A percentile compares a stretch with the other conserved stretches of the same genome.
Evolutionary conservation across 2,888 invertebrate species (phyloP).

Genomic region (Drosophila tanythrix): DNA sequence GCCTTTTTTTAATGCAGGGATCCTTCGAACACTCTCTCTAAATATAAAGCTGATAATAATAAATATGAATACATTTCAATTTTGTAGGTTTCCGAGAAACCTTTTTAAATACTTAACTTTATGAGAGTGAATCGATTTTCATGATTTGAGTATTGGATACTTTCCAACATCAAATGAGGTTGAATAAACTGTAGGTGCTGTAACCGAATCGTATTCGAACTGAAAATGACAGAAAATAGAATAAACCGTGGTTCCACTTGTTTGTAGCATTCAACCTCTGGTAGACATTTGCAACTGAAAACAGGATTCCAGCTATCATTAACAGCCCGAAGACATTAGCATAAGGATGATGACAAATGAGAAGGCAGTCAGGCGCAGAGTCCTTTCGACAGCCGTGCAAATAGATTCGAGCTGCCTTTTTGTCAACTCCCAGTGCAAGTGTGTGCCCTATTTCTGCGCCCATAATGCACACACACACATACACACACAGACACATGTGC

Average conservation of each 20-base stretch:
- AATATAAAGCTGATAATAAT: neutral
- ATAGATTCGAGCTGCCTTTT: constrained; percentile 46
- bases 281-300: neutral
- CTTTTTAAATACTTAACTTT: neutral
- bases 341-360: constrained; percentile 76
- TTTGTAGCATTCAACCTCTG: constrained; percentile 3
- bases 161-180: neutral
- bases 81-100: neutral
- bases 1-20: neutral
- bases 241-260: constrained; percentile 4
- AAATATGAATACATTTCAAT: neutral
- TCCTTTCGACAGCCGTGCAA: constrained; percentile 48
- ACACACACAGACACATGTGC: constrained; percentile 22
- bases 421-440: constrained; percentile 35
- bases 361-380: constrained; percentile 45
- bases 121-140: neutral
- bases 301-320: constrained; percentile 36
- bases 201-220: neutral
- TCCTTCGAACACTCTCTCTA: neutral
- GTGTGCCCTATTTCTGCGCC: constrained; percentile 72
- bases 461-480: constrained; percentile 39
- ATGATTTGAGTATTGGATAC: neutral
- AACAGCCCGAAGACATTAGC: constrained; percentile 66
- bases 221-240: neutral
- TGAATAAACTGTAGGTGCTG: neutral